These are phyloP conservation scores for Coptotermes formosanus DNA, from an alignment of 1,140 invertebrate species.

Conservation along the genomic window DNA sequence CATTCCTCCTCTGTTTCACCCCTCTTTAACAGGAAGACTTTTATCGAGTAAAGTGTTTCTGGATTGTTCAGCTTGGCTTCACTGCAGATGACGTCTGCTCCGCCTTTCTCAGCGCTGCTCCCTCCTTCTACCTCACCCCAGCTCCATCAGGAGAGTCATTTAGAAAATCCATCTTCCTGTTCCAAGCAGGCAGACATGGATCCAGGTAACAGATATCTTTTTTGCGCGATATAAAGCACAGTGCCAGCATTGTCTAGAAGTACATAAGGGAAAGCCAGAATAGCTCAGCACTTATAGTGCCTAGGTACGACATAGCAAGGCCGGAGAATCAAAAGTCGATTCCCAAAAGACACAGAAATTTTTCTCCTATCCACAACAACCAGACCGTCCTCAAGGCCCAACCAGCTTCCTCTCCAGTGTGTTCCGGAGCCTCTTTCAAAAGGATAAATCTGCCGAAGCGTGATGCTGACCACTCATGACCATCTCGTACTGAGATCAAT, in stretches of 20 bases:
- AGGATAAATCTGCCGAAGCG: too few relatives aligned
- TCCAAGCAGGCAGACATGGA: background rate
- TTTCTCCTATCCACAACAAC: too few relatives aligned
- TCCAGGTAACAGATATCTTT: background rate
- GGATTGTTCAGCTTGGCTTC: constrained; percentile 4
- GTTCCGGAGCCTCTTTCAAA: too few relatives aligned
- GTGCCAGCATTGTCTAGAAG: background rate
- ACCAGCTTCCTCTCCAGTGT: too few relatives aligned
- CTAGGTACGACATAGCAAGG: too few relatives aligned
- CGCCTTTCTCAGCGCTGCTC: background rate
- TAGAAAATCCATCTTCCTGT: constrained; percentile 12
- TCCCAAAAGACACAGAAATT: too few relatives aligned
- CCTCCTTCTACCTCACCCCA: background rate
- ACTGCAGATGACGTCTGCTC: constrained; percentile 17
- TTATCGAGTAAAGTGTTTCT: constrained; percentile 15
- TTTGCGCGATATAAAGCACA: background rate
- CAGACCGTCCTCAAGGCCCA: too few relatives aligned
- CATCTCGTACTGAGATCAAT: too few relatives aligned
- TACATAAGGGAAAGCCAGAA: background rate
- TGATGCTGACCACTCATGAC: too few relatives aligned
- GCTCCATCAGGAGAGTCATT: constrained; percentile 7
- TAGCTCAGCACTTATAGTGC: too few relatives aligned
- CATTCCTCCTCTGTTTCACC: background rate
- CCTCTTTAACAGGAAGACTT: background rate
- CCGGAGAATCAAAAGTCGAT: too few relatives aligned